Percentiles rank a stretch among this genome's conserved stretches.
phyloP scores from a whole-genome alignment of 2,888 invertebrate genomes.

The Crossocerus cetratus region DNA sequence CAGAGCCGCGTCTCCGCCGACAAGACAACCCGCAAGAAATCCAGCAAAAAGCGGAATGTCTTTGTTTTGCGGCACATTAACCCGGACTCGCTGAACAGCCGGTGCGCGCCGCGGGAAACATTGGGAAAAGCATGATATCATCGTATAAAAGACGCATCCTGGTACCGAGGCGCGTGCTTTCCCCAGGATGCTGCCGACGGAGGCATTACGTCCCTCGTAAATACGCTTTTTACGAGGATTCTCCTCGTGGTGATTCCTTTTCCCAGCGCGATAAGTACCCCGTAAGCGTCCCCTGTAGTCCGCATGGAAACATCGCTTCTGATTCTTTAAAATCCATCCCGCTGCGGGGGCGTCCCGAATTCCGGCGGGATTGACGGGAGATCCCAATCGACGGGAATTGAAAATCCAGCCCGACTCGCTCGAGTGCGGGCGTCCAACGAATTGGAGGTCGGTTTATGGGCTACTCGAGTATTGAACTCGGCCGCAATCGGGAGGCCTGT shows the following conservation, averaged over 20 bases:
- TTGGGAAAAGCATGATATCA: neutral
- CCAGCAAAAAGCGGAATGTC: neutral
- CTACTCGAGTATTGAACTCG: too few species aligned
- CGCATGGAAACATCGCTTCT: too few species aligned
- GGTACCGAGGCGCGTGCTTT: neutral
- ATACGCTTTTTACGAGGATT: neutral
- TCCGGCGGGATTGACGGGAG: too few species aligned
- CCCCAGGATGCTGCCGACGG: neutral
- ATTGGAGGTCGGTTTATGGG: too few species aligned
- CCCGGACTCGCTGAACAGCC: slow-evolving; percentile 2
- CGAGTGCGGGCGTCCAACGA: too few species aligned
- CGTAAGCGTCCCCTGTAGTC: neutral
- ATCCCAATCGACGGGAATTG: too few species aligned
- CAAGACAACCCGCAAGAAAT: neutral
- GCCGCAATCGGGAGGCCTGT: too few species aligned
- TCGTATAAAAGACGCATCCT: neutral
- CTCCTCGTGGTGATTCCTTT: neutral
- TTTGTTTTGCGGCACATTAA: slow-evolving; percentile 3
- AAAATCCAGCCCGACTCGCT: too few species aligned
- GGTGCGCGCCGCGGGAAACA: neutral
- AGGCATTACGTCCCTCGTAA: neutral
- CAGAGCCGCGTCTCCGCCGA: too few species aligned
- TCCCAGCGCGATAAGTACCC: neutral
- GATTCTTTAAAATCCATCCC: too few species aligned
- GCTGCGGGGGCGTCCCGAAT: too few species aligned